Percentiles rank a stretch among this genome's conserved stretches.
phyloP scores from a whole-genome alignment of 2,888 invertebrate species.

The Apodemia zela region DNA sequence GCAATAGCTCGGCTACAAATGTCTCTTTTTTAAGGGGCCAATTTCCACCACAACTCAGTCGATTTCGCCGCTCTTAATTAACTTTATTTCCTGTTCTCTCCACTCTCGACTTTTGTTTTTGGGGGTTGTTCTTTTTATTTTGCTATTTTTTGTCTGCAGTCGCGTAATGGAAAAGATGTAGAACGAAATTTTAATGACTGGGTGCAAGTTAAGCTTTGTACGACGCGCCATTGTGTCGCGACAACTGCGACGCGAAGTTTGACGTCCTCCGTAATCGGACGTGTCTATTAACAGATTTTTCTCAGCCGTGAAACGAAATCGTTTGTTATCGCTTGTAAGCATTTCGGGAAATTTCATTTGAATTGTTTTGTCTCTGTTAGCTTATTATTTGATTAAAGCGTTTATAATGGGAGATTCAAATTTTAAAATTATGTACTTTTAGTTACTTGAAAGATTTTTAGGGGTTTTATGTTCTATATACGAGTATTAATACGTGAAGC shows the following conservation, averaged over 20 bases:
- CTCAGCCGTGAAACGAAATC: conserved; percentile 48
- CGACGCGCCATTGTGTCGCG: conserved; percentile 60
- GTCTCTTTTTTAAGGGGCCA: conserved; percentile 78
- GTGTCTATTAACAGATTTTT: conserved; percentile 50
- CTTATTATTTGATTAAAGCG: neutral
- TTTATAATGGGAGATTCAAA: no score
- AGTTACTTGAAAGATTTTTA: no score
- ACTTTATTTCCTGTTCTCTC: conserved; percentile 80
- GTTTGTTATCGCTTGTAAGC: conserved; percentile 26
- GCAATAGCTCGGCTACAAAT: conserved; percentile 78
- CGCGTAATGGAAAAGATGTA: conserved; percentile 78
- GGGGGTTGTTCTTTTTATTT: conserved; percentile 69
- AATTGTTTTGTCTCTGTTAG: conserved; percentile 12
- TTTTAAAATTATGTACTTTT: no score
- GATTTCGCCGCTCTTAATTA: conserved; percentile 80
- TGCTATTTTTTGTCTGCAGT: conserved; percentile 76
- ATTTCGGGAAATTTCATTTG: conserved; percentile 21
- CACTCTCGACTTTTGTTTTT: conserved; percentile 75
- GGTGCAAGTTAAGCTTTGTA: conserved; percentile 73
- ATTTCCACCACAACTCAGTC: conserved; percentile 80
- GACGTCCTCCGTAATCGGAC: conserved; percentile 59
- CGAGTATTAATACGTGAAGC: no score
- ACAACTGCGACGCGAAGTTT: conserved; percentile 54
- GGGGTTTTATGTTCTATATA: no score
- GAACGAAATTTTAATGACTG: conserved; percentile 79